A percentile compares a stretch with the other conserved stretches of the same genome.
phyloP scores from a whole-genome alignment of 2,113 vertebrate species.

The Rattus norvegicus region DNA sequence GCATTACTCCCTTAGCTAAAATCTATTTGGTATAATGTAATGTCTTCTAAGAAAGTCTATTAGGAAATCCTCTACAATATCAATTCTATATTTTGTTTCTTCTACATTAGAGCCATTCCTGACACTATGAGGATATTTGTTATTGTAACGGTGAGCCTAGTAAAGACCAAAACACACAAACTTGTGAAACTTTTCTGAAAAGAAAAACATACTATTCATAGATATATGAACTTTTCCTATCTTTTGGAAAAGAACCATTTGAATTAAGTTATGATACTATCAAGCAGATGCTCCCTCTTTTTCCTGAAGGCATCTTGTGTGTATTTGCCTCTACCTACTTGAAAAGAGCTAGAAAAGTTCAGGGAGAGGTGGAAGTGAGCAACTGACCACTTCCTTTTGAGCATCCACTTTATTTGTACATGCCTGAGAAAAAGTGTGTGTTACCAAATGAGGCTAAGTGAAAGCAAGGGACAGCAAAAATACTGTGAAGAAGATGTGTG shows the following conservation, averaged over 20 bases:
- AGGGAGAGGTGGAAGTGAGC: background rate
- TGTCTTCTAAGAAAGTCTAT: background rate
- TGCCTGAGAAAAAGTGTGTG: background rate
- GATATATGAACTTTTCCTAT: background rate
- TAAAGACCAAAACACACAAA: background rate
- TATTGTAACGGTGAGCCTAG: background rate
- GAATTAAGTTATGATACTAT: constrained; percentile 30
- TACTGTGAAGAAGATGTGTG: background rate
- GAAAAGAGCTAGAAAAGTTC: background rate
- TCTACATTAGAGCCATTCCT: background rate
- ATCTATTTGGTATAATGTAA: background rate
- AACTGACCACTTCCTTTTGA: background rate
- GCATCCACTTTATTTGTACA: background rate
- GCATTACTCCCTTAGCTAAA: background rate
- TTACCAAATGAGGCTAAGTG: background rate
- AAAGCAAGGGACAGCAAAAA: background rate
- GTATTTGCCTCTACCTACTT: background rate
- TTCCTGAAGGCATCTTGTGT: background rate
- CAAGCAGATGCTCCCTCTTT: background rate
- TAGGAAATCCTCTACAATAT: background rate
- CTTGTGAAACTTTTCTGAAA: background rate
- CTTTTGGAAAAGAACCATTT: constrained; percentile 5
- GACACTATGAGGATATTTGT: background rate
- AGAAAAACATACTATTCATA: background rate
- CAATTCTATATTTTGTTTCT: background rate